A percentile compares a stretch with the other conserved stretches of the same genome.
These are phyloP conservation scores for Trinectes maculatus DNA, from an alignment of 2,113 vertebrate genomes.

Conservation along the genomic window DNA sequence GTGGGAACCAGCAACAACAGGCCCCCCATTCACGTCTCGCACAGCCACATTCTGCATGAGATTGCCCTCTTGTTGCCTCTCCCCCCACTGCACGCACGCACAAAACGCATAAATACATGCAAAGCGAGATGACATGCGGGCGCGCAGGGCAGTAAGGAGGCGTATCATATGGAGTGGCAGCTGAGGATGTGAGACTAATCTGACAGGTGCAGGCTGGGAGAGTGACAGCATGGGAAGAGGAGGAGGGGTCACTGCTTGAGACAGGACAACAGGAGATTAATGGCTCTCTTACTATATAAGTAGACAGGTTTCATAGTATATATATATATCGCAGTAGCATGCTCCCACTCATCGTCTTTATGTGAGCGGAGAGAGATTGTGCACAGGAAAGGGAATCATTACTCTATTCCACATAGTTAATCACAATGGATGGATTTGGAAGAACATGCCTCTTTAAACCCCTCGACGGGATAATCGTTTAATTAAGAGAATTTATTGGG, in stretches of 20 bases:
- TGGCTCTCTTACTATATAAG: conserved; percentile 30
- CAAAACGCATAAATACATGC: conserved; percentile 54
- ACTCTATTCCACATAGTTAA: conserved; percentile 18
- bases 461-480: neutral
- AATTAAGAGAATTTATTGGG: conserved; percentile 29
- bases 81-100: conserved; percentile 18
- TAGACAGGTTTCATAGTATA: conserved; percentile 12
- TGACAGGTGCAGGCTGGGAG: conserved; percentile 77
- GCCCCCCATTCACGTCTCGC: conserved; percentile 1
- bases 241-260: conserved; percentile 37
- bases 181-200: conserved; percentile 76
- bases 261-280: conserved; percentile 60
- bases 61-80: conserved; percentile 2
- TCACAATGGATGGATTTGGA: conserved; percentile 28
- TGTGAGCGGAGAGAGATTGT: conserved; percentile 19
- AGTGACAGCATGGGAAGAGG: conserved; percentile 73
- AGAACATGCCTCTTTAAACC: conserved; percentile 21
- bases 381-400: neutral
- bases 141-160: conserved; percentile 48
- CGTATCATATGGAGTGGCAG: conserved; percentile 72
- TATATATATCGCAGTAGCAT: conserved; percentile 10
- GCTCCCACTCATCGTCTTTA: conserved; percentile 17
- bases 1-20: conserved; percentile 3
- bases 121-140: conserved; percentile 52
- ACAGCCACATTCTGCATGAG: conserved; percentile 4